Evolutionary conservation across 2,797 vertebrate genomes (phyloP).

Genomic region (Chromis chromis): DNA sequence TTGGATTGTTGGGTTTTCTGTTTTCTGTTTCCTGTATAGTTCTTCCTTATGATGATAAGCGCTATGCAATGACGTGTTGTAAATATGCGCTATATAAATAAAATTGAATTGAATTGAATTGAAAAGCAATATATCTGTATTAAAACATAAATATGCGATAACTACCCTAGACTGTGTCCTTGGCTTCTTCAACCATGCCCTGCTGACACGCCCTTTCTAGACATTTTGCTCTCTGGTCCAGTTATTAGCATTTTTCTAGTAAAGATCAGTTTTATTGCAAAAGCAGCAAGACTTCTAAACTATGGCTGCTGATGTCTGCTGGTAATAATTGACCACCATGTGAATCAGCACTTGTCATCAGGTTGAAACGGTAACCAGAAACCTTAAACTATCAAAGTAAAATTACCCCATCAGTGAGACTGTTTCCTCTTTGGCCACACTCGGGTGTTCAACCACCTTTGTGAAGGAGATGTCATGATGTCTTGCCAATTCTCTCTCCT

Average conservation of each 20-base stretch:
- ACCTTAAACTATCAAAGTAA: neutral
- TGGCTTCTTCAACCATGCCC: too few species aligned
- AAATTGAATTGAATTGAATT: too few species aligned
- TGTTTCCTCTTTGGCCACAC: neutral
- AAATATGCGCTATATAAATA: too few species aligned
- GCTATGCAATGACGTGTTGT: too few species aligned
- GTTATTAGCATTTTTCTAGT: neutral
- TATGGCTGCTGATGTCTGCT: neutral
- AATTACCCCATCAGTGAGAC: neutral
- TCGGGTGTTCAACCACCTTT: neutral
- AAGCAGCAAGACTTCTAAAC: neutral
- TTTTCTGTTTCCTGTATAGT: too few species aligned
- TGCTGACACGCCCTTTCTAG: neutral
- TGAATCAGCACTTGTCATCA: neutral
- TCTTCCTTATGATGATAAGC: too few species aligned
- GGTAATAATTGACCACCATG: neutral
- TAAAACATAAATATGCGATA: neutral
- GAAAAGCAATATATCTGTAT: neutral
- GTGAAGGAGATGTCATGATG: conserved; percentile 27
- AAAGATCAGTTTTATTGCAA: conserved; percentile 3
- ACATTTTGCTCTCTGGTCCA: too few species aligned
- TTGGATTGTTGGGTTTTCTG: too few species aligned
- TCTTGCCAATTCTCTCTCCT: conserved; percentile 35
- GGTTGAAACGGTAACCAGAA: conserved; percentile 5
- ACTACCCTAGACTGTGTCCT: neutral